Evolutionary conservation across 2,113 vertebrate genomes (phyloP).

Genomic region (Psittacara wagleri): DNA sequence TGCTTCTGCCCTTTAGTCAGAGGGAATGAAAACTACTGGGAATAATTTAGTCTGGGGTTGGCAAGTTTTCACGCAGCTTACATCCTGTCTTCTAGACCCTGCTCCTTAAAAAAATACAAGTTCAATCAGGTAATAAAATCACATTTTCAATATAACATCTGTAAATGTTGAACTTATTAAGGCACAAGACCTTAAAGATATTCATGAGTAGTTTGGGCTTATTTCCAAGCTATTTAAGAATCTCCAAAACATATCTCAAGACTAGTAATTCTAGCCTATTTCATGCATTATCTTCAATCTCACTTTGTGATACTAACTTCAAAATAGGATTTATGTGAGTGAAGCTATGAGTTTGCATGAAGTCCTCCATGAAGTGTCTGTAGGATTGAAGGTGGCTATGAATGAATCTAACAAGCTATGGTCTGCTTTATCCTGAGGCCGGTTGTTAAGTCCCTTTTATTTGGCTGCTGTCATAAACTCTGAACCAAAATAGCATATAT

Average conservation of each 20-base stretch:
- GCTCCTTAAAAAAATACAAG: not conserved
- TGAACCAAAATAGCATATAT: not conserved
- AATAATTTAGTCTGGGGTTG: not conserved
- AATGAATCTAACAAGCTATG: not conserved
- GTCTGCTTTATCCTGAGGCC: not conserved
- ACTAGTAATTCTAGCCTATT: not conserved
- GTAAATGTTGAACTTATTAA: not conserved
- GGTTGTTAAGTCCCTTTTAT: not conserved
- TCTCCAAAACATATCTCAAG: accelerated
- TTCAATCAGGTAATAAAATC: not conserved
- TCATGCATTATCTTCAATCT: not conserved
- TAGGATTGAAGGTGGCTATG: not conserved
- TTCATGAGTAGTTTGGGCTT: not conserved
- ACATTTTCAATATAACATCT: not conserved
- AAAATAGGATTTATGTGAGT: not conserved
- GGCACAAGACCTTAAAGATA: not conserved
- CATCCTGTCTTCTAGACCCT: not conserved
- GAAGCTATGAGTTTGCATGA: not conserved
- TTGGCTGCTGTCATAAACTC: not conserved
- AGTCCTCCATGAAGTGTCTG: not conserved
- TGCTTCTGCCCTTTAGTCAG: not conserved
- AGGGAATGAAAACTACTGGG: not conserved
- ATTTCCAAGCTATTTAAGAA: not conserved
- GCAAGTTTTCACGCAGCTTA: not conserved
- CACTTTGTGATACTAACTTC: not conserved